Evolutionary conservation across 2,113 vertebrate genomes (phyloP), one percentile per base, ranked within the genome.

Genomic region (Emydocephalus ijimae): DNA sequence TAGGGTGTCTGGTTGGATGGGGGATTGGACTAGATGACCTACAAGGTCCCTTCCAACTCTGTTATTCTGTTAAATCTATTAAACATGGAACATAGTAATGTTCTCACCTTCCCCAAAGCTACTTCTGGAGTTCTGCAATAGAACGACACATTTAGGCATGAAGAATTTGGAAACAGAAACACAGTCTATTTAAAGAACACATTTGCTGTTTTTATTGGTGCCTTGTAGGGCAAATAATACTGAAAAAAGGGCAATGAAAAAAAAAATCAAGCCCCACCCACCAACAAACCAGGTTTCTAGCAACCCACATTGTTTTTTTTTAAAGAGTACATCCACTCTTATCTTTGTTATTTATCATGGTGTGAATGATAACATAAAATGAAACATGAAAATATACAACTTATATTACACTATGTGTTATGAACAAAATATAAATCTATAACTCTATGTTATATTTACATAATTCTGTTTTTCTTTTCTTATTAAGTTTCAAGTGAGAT

Each of bases 391-490:
- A 99, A 99, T 99, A 99, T 99, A 99, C 99, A 99, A 99, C 99
- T 99, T 99, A 99, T 99, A 99, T 99, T 99, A 99, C 99, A 99
- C 98, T 99, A 98, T 98, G 99, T 99, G 99, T 99, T 99, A 99
- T 99, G 99, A 99, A 99, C 99, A 99, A 99, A 99, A 99, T 99
- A 99, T 98, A 99, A 99, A 99, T 99, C 99, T 99, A 99, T 99
- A 99, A 99, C 98, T 99, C 99, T 99, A 99, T 99, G 99, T 99
- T 99, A 99, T 99, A 99, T 99, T 99, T 99, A 99, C 99, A 99
- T 99, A 99, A 98, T 99, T 98, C 98, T 98, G 98, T 98, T 98
- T 97, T 69, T 43, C 55, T 97, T 98, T 97, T 98, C 97, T 91
- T 85, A 99, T 98, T 99, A 98, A 98, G 99, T 98, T 99, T 99